A percentile compares a stretch with the other conserved stretches of the same genome.
Conservation (phyloP, 2,888 invertebrate species). For the Eupithecia vulgata region DNA sequence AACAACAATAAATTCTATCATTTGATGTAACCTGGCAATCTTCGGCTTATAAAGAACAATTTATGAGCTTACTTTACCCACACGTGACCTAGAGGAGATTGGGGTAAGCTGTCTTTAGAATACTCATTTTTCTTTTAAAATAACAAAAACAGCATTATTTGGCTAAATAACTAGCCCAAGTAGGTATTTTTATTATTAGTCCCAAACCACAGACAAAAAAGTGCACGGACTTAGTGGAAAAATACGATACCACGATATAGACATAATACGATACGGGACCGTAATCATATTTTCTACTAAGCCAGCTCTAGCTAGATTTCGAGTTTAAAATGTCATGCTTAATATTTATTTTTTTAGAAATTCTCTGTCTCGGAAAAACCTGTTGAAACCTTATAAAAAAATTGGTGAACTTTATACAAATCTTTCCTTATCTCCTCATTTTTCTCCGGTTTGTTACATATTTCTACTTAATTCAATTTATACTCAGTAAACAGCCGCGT, state of each 20-base stretch:
- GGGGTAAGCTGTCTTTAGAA: not conserved
- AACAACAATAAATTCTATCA: slow-evolving; percentile 27
- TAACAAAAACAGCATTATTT: not conserved
- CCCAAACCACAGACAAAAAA: not conserved
- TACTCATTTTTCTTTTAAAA: not conserved
- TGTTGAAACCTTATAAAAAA: not conserved
- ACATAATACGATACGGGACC: no score
- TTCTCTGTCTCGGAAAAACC: not conserved
- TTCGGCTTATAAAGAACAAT: slow-evolving; percentile 33
- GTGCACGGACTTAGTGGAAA: not conserved
- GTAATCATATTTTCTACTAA: not conserved
- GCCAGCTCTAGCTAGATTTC: not conserved
- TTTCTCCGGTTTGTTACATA: slow-evolving; percentile 22
- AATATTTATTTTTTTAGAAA: not conserved
- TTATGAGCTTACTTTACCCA: slow-evolving; percentile 32
- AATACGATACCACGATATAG: no score
- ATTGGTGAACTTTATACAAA: not conserved
- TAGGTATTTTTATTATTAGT: not conserved
- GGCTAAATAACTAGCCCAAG: not conserved
- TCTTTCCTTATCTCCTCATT: slow-evolving; percentile 12
- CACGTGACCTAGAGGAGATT: slow-evolving; percentile 13
- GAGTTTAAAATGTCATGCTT: not conserved
- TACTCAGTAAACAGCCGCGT: slow-evolving; percentile 28
- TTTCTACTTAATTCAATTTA: slow-evolving; percentile 41
- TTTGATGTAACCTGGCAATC: slow-evolving; percentile 30